Evolutionary conservation across 2,797 vertebrate species (phyloP), one percentile per base, ranked within the genome.

Genomic region (Coregonus sp.): DNA sequence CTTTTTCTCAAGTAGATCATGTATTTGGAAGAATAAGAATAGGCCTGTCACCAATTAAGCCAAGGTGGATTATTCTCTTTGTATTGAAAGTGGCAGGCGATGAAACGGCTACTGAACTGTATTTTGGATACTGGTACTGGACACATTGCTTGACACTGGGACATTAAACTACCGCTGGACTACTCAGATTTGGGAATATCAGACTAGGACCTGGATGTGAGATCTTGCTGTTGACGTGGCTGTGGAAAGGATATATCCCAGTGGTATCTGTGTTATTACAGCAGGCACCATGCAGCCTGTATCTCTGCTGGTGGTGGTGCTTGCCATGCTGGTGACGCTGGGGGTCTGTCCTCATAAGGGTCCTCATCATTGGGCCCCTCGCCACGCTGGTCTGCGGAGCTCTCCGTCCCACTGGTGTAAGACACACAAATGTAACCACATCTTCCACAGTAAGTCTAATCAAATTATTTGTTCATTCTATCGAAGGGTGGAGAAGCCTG

Each of bases 381-480:
- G 74, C 37, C 73, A 73, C 6, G 4, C 77, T 1, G 87, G 80
- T 40, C 80, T 75, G 25, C 85, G 72, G 37, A 88, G 65, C 71
- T 31, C 77, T 33, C 67, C 75, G 72, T 85, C 84, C 73, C 83
- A 81, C 50, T 85, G 80, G 88, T 94, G 93, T 81, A 90, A 87
- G 81, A 80, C 79, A 18, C 85, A 88, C 78, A 92, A 87, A 87
- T 94, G 93, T 78, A 80, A 84, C 81, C 85, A 81, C 54, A 14
- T 77, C 75, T 78, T 82, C 72, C 89, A 91, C 83, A 93, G 94
- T 95, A 86, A 95, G 94, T 94, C 89, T 25, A 78, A 5, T 70
- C 6, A 56, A 70, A 63, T 51, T 3, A 61, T 61, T 5, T 61
- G n/a, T 20, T 6, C 59, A 25, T 20, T 61, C 59, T 61, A 61